Evolutionary conservation across 1,140 invertebrate species (phyloP).

Genomic region (Atta texana): DNA sequence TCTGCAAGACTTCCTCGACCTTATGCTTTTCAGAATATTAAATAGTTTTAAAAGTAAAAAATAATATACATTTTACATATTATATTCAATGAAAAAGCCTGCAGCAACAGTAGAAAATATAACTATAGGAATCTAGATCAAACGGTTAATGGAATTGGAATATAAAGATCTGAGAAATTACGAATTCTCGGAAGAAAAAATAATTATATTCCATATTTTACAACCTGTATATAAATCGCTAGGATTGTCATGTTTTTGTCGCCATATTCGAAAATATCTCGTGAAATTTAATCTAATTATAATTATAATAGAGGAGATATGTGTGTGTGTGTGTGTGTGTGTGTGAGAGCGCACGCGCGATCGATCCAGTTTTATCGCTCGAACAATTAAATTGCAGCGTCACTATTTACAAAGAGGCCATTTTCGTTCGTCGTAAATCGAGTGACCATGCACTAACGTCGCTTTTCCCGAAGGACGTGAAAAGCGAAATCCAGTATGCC

Average conservation of each 20-base stretch:
- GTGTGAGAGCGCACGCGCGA: no score
- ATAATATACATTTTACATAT: slow-evolving; percentile 15
- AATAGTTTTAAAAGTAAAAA: slow-evolving; percentile 15
- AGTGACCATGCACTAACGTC: slow-evolving; percentile 19
- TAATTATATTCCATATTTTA: slow-evolving; percentile 29
- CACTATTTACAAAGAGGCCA: slow-evolving; percentile 19
- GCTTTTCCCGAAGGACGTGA: slow-evolving; percentile 50
- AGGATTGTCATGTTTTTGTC: slow-evolving; percentile 1
- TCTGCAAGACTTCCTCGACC: background rate
- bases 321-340: no score
- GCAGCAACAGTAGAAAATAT: background rate
- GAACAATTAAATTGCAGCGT: slow-evolving; percentile 42
- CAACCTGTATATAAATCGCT: slow-evolving; percentile 2
- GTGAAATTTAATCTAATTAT: slow-evolving; percentile 24
- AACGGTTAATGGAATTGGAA: slow-evolving; percentile 36
- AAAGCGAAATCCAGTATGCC: slow-evolving; percentile 30
- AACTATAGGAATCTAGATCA: slow-evolving; percentile 34
- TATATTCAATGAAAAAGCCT: slow-evolving; percentile 11
- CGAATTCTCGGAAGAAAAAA: slow-evolving; percentile 21
- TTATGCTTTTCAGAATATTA: slow-evolving; percentile 35
- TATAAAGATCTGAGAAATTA: slow-evolving; percentile 50
- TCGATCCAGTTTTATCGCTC: background rate
- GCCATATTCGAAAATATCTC: slow-evolving; percentile 10
- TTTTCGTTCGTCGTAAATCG: slow-evolving; percentile 37
- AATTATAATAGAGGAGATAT: background rate